These are phyloP conservation scores for Catagonus wagneri DNA, from an alignment of 2,113 vertebrate genomes.

Conservation along the genomic window DNA sequence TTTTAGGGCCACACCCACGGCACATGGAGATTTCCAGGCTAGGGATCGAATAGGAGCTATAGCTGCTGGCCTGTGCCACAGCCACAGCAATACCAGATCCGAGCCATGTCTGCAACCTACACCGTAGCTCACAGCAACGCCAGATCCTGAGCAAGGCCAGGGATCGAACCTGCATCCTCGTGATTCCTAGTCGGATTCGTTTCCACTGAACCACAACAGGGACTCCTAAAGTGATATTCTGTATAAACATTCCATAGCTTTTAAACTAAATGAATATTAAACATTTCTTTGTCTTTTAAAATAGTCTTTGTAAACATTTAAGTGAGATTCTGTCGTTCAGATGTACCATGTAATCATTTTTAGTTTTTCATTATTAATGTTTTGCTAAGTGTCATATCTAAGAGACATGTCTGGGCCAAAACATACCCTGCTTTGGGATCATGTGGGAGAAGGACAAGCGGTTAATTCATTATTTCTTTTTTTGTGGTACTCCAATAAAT, in stretches of 20 bases:
- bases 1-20: no score
- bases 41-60: no score
- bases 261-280: background rate
- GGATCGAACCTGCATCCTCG: no score
- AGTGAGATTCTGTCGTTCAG: conserved; percentile 2
- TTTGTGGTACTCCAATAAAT: conserved; percentile 18
- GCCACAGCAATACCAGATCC: no score
- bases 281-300: conserved; percentile 29
- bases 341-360: background rate
- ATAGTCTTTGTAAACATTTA: background rate
- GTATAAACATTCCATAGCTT: conserved; percentile 17
- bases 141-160: no score
- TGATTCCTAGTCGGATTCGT: no score
- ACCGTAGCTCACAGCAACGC: no score
- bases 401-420: background rate
- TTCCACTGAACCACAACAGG: no score
- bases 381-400: background rate
- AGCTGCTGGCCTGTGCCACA: no score
- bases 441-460: background rate
- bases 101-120: no score
- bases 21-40: no score
- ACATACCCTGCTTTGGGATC: background rate
- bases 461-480: conserved; percentile 8
- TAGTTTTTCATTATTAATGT: background rate
- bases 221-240: background rate